Conservation (phyloP, 1,140 invertebrate species). For the Sitophilus oryzae region DNA sequence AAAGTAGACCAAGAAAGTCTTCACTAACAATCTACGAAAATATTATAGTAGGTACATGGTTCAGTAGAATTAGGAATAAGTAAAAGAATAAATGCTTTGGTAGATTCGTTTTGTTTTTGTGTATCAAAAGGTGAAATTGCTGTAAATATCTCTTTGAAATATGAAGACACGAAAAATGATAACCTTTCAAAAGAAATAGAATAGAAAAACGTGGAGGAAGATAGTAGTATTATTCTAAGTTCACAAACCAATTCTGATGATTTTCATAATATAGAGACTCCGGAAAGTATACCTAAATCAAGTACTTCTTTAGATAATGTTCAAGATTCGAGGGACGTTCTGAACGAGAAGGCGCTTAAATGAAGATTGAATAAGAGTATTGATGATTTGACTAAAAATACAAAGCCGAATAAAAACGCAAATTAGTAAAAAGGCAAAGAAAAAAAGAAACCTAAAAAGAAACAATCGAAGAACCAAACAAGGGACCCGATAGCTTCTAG, state of each 20-base stretch:
- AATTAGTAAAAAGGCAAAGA: too few relatives aligned
- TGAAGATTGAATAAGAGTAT: slow-evolving; percentile 17
- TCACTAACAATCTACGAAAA: slow-evolving; percentile 26
- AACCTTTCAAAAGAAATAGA: too few relatives aligned
- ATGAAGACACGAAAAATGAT: slow-evolving; percentile 12
- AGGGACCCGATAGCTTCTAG: neutral
- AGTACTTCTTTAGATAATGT: neutral
- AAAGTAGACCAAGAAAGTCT: slow-evolving; percentile 17
- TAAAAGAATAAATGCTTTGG: slow-evolving; percentile 19
- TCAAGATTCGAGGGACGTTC: neutral
- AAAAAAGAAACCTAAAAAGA: neutral
- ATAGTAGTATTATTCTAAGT: too few relatives aligned
- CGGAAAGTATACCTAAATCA: too few relatives aligned
- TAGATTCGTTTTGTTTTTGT: slow-evolving; percentile 23
- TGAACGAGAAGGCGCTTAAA: slow-evolving; percentile 9
- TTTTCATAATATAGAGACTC: too few relatives aligned
- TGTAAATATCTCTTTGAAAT: slow-evolving; percentile 27
- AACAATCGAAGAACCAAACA: neutral
- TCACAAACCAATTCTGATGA: too few relatives aligned
- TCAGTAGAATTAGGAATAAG: slow-evolving; percentile 14
- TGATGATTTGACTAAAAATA: slow-evolving; percentile 6
- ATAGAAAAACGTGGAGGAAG: too few relatives aligned
- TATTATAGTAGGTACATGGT: slow-evolving; percentile 18
- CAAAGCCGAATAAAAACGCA: neutral
- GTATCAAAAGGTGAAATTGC: slow-evolving; percentile 24